Conservation (phyloP, 1,140 invertebrate genomes). For the Yoshiicerus persimilis region DNA sequence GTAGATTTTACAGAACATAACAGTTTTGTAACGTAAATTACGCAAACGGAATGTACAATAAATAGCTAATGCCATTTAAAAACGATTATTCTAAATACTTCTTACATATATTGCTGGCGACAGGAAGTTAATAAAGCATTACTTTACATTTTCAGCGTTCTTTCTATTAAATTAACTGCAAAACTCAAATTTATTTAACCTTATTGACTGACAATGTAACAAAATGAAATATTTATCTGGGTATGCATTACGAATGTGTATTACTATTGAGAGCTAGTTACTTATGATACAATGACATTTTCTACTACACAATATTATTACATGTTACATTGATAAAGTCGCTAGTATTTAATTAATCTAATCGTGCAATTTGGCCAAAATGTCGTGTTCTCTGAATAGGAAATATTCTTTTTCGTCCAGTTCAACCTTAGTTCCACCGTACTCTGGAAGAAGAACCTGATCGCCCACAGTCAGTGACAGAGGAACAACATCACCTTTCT, state of each 20-base stretch:
- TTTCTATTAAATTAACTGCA: neutral
- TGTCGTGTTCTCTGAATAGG: constrained; percentile 93
- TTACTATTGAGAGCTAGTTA: neutral
- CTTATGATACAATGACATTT: neutral
- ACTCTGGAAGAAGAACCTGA: constrained; percentile 92
- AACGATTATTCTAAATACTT: too few relatives aligned
- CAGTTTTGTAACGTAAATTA: too few relatives aligned
- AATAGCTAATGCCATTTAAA: too few relatives aligned
- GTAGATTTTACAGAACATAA: too few relatives aligned
- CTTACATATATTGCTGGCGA: too few relatives aligned
- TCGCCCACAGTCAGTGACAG: constrained; percentile 88
- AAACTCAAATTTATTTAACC: neutral
- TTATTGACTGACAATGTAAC: constrained; percentile 1
- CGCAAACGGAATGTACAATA: too few relatives aligned
- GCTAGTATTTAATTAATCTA: constrained; percentile 30
- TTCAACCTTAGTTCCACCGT: constrained; percentile 93
- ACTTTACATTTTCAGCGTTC: too few relatives aligned
- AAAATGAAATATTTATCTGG: neutral
- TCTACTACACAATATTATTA: neutral
- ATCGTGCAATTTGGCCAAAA: constrained; percentile 84
- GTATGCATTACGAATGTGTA: neutral
- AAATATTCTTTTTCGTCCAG: constrained; percentile 85
- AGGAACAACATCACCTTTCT: constrained; percentile 82
- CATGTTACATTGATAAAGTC: neutral
- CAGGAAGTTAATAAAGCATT: too few relatives aligned